Conservation (phyloP, 2,797 vertebrate genomes). For the Xenops minutus region DNA sequence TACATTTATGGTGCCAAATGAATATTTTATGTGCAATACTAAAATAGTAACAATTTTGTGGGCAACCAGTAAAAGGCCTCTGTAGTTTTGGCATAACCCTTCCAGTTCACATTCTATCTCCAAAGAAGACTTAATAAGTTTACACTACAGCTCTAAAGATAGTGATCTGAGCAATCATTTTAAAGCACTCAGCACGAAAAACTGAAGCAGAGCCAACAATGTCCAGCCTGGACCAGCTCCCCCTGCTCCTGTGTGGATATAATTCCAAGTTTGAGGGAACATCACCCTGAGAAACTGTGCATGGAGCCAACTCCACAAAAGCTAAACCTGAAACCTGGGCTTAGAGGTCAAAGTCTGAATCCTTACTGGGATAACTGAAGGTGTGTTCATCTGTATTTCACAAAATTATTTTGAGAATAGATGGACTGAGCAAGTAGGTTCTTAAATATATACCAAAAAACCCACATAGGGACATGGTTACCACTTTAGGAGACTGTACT, state of each 20-base stretch:
- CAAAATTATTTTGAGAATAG: not conserved
- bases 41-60: slow-evolving; percentile 11
- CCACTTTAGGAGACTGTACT: not conserved
- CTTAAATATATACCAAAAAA: not conserved
- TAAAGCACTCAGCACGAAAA: not conserved
- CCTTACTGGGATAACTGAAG: not conserved
- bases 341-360: not conserved
- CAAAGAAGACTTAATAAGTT: not conserved
- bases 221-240: not conserved
- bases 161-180: not conserved
- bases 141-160: not conserved
- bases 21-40: not conserved
- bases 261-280: not conserved
- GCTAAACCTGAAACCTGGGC: not conserved
- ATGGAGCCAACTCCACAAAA: not conserved
- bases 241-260: not conserved
- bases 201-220: not conserved
- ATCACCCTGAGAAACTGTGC: not conserved
- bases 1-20: not conserved
- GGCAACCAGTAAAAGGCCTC: not conserved
- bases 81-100: not conserved
- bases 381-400: not conserved
- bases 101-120: not conserved
- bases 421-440: not conserved
- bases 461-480: rapidly evolving